phyloP scores from a whole-genome alignment of 2,797 vertebrate species.

The Antennarius maculatus region DNA sequence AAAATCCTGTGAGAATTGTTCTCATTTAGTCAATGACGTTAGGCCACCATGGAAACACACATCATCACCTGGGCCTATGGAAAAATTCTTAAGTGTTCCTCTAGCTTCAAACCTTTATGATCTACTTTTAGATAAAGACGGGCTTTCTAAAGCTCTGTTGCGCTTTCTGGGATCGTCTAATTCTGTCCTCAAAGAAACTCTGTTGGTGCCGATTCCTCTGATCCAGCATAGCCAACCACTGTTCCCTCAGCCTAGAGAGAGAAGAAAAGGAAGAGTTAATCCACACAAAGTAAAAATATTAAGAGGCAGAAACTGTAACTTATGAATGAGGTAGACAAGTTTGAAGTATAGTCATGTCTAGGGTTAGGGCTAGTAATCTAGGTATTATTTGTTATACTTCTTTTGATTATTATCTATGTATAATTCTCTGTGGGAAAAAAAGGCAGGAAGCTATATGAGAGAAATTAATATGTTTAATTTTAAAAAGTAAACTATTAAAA shows the following conservation, averaged over 20 bases:
- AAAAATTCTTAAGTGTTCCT: not conserved
- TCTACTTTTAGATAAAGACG: slow-evolving; percentile 4
- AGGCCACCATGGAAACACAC: not conserved
- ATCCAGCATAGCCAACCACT: slow-evolving; percentile 56
- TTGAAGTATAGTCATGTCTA: not conserved
- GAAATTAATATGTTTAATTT: too few relatives aligned
- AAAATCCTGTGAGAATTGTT: too few relatives aligned
- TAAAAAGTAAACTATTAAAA: too few relatives aligned
- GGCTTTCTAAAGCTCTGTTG: slow-evolving; percentile 29
- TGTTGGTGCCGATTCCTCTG: slow-evolving; percentile 61
- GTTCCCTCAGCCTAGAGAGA: slow-evolving; percentile 55
- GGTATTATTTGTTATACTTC: too few relatives aligned
- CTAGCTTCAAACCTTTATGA: not conserved
- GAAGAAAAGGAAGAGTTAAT: not conserved
- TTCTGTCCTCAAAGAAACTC: slow-evolving; percentile 60
- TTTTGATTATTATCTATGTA: too few relatives aligned
- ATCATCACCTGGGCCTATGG: not conserved
- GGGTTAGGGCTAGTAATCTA: too few relatives aligned
- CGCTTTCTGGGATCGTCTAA: slow-evolving; percentile 46
- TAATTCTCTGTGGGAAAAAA: too few relatives aligned
- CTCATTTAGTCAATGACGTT: not conserved
- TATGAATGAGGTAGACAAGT: not conserved
- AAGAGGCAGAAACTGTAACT: too few relatives aligned
- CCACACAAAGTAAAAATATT: too few relatives aligned
- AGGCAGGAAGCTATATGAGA: too few relatives aligned